phyloP scores from a whole-genome alignment of 2,797 vertebrate species.

The Galagoides demidoff region DNA sequence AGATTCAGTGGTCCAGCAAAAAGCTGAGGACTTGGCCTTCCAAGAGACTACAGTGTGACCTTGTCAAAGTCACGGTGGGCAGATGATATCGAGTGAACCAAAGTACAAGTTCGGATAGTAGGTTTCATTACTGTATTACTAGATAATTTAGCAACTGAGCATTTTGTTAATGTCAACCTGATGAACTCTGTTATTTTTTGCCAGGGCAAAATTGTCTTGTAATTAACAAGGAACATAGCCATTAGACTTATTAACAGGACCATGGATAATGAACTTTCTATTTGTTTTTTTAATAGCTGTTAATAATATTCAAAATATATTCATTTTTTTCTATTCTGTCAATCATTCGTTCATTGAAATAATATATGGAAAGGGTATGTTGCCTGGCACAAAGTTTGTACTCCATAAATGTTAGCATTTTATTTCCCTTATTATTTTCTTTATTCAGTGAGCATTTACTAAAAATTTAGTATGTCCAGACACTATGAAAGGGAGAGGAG shows the following conservation, averaged over 20 bases:
- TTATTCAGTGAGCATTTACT: not conserved
- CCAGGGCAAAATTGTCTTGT: not conserved
- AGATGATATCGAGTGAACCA: not conserved
- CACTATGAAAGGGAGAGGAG: not conserved
- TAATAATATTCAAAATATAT: not conserved
- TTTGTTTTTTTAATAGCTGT: not conserved
- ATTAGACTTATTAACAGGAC: not conserved
- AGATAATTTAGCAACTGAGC: conserved; percentile 3
- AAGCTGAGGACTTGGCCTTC: not conserved
- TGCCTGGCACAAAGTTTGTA: not conserved
- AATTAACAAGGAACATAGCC: not conserved
- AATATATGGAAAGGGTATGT: not conserved
- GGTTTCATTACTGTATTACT: not conserved
- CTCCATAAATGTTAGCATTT: not conserved
- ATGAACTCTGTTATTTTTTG: no score
- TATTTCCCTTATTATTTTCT: not conserved
- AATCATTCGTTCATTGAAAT: not conserved
- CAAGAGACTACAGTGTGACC: not conserved
- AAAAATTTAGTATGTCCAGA: not conserved
- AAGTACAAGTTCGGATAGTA: not conserved
- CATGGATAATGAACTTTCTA: not conserved
- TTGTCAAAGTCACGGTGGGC: not conserved
- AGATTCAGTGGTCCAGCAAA: not conserved
- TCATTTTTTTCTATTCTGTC: not conserved
- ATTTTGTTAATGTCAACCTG: no score